Percentiles rank a stretch among this genome's conserved stretches.
These are phyloP conservation scores for Pimephales promelas DNA, from an alignment of 2,113 vertebrate species.

Conservation along the genomic window DNA sequence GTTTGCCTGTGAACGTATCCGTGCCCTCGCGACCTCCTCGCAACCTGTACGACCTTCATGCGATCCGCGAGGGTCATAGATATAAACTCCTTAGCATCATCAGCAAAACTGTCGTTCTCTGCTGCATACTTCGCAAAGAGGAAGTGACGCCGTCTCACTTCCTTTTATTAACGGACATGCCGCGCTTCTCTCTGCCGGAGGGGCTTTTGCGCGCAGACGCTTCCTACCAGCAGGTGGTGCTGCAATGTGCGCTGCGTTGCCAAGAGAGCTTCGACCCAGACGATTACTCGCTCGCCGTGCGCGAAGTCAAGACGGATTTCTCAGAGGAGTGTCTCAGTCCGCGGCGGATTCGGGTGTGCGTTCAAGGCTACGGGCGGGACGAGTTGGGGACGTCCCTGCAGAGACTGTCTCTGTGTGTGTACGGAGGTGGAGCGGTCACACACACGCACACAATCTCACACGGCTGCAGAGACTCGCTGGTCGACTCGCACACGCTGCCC, in stretches of 20 bases:
- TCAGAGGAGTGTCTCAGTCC: conserved; percentile 88
- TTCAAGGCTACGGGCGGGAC: conserved; percentile 75
- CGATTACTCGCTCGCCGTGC: conserved; percentile 91
- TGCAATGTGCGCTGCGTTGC: conserved; percentile 84
- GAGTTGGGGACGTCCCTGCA: conserved; percentile 76
- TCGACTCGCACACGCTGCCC: conserved; percentile 64
- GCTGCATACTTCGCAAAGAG: conserved; percentile 88
- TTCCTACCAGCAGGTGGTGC: conserved; percentile 84
- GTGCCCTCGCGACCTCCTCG: conserved; percentile 89
- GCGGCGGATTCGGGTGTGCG: conserved; percentile 81
- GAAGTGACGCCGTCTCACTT: conserved; percentile 91
- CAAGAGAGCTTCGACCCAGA: conserved; percentile 90
- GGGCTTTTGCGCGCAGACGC: conserved; percentile 81
- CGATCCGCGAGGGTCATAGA: conserved; percentile 93
- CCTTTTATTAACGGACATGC: conserved; percentile 91
- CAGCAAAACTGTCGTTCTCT: conserved; percentile 96
- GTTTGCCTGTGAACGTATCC: conserved; percentile 92
- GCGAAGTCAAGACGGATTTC: conserved; percentile 88
- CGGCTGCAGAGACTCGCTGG: conserved; percentile 75
- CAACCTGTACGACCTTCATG: conserved; percentile 93
- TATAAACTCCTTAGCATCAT: conserved; percentile 98
- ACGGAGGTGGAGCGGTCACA: conserved; percentile 64
- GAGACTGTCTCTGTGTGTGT: conserved; percentile 79
- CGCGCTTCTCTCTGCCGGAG: conserved; percentile 90
- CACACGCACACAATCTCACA: conserved; percentile 61